Base-by-base conservation (phyloP, 1,140 invertebrate genomes). In the Apis florea region DNA sequence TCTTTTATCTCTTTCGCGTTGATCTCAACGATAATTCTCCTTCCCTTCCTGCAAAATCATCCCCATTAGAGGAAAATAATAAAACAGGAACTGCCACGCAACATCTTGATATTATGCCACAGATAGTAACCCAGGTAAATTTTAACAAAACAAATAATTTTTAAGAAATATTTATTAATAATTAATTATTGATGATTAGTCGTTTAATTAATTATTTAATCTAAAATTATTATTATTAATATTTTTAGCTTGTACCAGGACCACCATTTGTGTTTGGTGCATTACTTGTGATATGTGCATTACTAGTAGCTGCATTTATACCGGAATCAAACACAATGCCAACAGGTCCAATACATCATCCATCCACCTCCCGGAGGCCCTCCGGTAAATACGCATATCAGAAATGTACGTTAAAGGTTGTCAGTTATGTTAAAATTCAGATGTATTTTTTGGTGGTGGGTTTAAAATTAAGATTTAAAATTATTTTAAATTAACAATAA, bases 221-320 rank as follows among this genome's bases (percentile, higher is more conserved):
- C 31, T 40, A 40, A 40, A 40, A 70, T n/a, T 31, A 13, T 21
- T n/a, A n/a, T n/a, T n/a, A 53, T 56, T 83, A 47, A 26, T 71
- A n/a, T 63, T 89, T 94, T 26, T 94, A 97, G 93, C 93, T 99
- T 87, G 96, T 99, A 87, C 99, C 99, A 67, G 99, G 99, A n/a
- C 99, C 99, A 68, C 99, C 99, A n/a, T 99, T 99, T 94, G 97
- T 99, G 53, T 98, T 99, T 94, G 99, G 99, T 77, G 98, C 99
- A 72, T 95, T 99, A 90, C 95, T 99, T 91, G 99, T 99, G 73
- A 97, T 99, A 84, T 97, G 98, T 92, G 99, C 99, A 53, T 95
- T 99, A 89, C 93, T 99, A 80, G 98, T 99, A 83, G 97, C 98
- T 66, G 96, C 97, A 70, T 98, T 98, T 94, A 98, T 99, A 91